Evolutionary conservation across 2,797 vertebrate genomes (phyloP), one percentile per base, ranked within the genome.

Genomic region (Gymnocypris eckloni): DNA sequence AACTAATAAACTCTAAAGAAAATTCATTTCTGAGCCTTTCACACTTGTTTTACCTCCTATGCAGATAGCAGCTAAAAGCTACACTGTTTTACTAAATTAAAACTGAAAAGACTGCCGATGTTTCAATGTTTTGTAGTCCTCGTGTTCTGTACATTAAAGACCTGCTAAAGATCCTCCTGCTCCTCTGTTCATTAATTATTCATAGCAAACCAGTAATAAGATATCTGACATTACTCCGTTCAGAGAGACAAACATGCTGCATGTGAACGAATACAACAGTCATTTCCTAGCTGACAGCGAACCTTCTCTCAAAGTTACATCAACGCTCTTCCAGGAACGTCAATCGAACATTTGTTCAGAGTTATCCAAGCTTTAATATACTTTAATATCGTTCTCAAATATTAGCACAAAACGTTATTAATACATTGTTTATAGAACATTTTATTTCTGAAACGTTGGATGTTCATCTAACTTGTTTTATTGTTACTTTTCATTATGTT

Each of bases 131-230:
- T 25, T n/a, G 15, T 18, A 45, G 39, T 48, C 48, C n/a, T 71
- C 41, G 33, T 9, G 10, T 33, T 71, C 12, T 39, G 28, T 8
- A n/a, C 50, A 66, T 56, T n/a, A 79, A 28, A 39, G 48, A 82
- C 18, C 7, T 22, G 59, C 39, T 66, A 83, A 67, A 73, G 77
- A 75, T 59, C 79, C 73, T 67, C 50, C 52, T 50, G 61, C 83
- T 82, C 78, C 48, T 15, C 71, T 73, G 73, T 18, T 33, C 87
- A 89, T 89, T 87, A 91, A 89, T 85, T 88, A 90, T 88, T 90
- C 67, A 89, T 87, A 75, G 59, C 84, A 72, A 67, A 82, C 39
- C 80, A 22, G 87, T 28, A 86, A 92, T 72, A 76, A 50, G 88
- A 90, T 86, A 61, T 73, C 80, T 11, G 76, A 83, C 39, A 54